Evolutionary conservation across 2,113 vertebrate genomes (phyloP).

Genomic region (Nematolebias whitei): DNA sequence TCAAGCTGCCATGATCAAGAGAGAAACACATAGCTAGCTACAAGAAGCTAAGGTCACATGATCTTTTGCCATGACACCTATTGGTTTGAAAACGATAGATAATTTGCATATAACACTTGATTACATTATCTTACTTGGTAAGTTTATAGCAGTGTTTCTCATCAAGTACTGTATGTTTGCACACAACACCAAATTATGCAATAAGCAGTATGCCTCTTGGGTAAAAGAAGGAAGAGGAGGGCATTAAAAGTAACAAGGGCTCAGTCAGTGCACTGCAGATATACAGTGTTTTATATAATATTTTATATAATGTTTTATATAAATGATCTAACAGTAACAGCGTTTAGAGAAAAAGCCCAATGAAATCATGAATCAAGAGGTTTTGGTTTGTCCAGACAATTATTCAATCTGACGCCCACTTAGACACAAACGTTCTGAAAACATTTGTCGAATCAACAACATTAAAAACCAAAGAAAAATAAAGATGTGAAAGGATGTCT

Average conservation of each 20-base stretch:
- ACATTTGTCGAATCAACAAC: background rate
- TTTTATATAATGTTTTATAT: slow-evolving; percentile 32
- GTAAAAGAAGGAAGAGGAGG: slow-evolving; percentile 23
- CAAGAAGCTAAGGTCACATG: slow-evolving; percentile 8
- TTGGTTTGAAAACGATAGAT: background rate
- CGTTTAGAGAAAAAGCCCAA: background rate
- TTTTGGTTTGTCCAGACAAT: no score
- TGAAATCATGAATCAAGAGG: no score
- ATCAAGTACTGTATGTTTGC: slow-evolving; percentile 13
- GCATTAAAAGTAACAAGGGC: slow-evolving; percentile 27
- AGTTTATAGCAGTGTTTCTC: background rate
- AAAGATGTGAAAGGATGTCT: slow-evolving; percentile 9
- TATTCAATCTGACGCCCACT: no score
- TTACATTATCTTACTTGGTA: background rate
- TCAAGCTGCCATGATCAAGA: slow-evolving; percentile 58
- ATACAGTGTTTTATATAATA: slow-evolving; percentile 30
- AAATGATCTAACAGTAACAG: background rate
- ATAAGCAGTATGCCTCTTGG: slow-evolving; percentile 27
- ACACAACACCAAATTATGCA: slow-evolving; percentile 42
- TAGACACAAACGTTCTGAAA: no score
- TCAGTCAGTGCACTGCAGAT: slow-evolving; percentile 18
- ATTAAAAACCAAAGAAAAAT: background rate
- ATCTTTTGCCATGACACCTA: slow-evolving; percentile 8
- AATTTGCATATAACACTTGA: background rate
- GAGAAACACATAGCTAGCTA: slow-evolving; percentile 32